These are phyloP conservation scores for Eriosoma lanigerum DNA, from an alignment of 1,140 invertebrate species.

Conservation along the genomic window DNA sequence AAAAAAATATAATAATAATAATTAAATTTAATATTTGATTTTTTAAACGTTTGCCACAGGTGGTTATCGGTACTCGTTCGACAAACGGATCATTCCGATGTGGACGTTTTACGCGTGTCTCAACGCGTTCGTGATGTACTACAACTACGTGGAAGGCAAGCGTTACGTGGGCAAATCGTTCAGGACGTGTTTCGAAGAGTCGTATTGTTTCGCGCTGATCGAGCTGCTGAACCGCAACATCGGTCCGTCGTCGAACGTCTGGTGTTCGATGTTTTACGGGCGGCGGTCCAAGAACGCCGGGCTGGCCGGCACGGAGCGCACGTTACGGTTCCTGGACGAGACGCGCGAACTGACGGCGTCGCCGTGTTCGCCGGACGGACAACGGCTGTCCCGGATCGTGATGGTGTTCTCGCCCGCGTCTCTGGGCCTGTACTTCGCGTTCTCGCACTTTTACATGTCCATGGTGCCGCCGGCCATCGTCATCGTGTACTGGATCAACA, in stretches of 20 bases:
- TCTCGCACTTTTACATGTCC: neutral
- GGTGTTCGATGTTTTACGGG: slow-evolving; percentile 10
- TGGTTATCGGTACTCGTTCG: slow-evolving; percentile 14
- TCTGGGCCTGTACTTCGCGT: neutral
- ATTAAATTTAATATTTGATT: no score
- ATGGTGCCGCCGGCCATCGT: neutral
- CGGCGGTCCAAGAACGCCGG: neutral
- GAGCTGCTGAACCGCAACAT: slow-evolving; percentile 24
- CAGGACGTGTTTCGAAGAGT: slow-evolving; percentile 7
- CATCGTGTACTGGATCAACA: neutral
- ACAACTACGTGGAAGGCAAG: neutral
- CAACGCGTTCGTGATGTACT: neutral
- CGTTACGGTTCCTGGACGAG: slow-evolving; percentile 13
- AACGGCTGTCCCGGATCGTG: neutral
- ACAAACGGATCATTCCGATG: neutral
- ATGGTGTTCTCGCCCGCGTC: neutral
- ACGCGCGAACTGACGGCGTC: neutral
- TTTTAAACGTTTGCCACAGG: no score
- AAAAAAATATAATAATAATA: no score
- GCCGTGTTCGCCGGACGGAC: neutral
- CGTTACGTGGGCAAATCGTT: slow-evolving; percentile 19
- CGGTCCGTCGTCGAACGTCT: neutral
- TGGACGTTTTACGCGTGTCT: neutral
- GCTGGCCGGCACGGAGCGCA: slow-evolving; percentile 10
- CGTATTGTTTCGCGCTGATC: slow-evolving; percentile 35